These are phyloP conservation scores for Egretta garzetta DNA, from an alignment of 2,113 vertebrate species.

Conservation along the genomic window DNA sequence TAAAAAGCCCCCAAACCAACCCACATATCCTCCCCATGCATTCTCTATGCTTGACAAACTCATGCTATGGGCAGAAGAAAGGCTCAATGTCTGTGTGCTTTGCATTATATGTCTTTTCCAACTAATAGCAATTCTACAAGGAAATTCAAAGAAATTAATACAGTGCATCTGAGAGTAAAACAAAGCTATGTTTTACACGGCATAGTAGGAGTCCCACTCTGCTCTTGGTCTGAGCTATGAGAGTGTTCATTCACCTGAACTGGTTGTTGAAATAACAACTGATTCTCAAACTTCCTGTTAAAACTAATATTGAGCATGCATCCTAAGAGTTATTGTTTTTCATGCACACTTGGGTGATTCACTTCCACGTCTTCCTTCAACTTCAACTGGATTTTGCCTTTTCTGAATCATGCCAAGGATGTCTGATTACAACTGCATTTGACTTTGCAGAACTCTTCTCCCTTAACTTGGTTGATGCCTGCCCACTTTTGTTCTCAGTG, in stretches of 20 bases:
- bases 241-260: background rate
- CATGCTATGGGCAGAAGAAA: background rate
- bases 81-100: background rate
- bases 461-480: background rate
- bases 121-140: background rate
- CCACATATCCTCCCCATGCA: no score
- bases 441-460: background rate
- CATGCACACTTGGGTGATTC: background rate
- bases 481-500: background rate
- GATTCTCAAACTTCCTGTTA: background rate
- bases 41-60: background rate
- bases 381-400: background rate
- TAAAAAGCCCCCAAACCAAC: fast-evolving
- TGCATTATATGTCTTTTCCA: background rate
- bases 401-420: background rate
- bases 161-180: background rate
- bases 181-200: background rate
- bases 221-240: background rate
- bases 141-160: background rate
- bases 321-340: background rate
- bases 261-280: background rate
- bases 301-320: background rate
- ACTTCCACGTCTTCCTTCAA: background rate
- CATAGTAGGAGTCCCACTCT: background rate
- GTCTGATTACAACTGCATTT: background rate